These are phyloP conservation scores for Cetonia aurata DNA, from an alignment of 2,888 invertebrate genomes.

Conservation along the genomic window DNA sequence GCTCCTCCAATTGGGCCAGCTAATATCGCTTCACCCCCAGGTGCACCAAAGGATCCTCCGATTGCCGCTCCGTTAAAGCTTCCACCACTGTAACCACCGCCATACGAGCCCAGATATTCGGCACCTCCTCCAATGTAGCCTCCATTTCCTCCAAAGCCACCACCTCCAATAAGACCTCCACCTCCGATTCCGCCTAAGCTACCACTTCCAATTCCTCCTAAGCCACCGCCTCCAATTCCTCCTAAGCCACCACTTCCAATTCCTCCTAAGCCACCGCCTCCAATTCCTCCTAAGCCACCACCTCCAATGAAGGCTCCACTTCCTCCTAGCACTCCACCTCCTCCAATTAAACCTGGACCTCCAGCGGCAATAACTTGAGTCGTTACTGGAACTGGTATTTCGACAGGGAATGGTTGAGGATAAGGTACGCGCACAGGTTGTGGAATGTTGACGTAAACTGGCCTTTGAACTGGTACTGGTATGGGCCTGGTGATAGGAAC, in stretches of 20 bases:
- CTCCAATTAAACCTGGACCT: too few species aligned
- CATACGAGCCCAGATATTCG: not conserved
- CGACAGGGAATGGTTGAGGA: conserved; percentile 54
- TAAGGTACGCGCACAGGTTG: conserved; percentile 47
- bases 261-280: not conserved
- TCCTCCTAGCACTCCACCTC: not conserved
- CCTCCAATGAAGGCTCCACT: conserved; percentile 6
- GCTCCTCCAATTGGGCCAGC: conserved; percentile 6
- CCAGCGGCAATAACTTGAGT: not conserved
- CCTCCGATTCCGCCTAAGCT: conserved; percentile 35
- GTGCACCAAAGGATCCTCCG: conserved; percentile 26
- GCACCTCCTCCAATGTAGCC: not conserved
- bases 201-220: conserved; percentile 17
- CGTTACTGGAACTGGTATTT: conserved; percentile 50
- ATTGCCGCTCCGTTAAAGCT: not conserved
- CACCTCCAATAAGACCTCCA: conserved; percentile 17
- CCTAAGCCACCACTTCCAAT: conserved; percentile 17
- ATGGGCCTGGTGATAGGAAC: conserved; percentile 58
- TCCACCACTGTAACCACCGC: not conserved
- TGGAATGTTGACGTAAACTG: conserved; percentile 49
- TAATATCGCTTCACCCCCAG: not conserved
- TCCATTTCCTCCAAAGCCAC: conserved; percentile 38
- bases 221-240: conserved; percentile 24
- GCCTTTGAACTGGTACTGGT: conserved; percentile 56
- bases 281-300: conserved; percentile 27